A percentile compares a stretch with the other conserved stretches of the same genome.
phyloP scores from a whole-genome alignment of 2,113 vertebrate species.

The Colius striatus region DNA sequence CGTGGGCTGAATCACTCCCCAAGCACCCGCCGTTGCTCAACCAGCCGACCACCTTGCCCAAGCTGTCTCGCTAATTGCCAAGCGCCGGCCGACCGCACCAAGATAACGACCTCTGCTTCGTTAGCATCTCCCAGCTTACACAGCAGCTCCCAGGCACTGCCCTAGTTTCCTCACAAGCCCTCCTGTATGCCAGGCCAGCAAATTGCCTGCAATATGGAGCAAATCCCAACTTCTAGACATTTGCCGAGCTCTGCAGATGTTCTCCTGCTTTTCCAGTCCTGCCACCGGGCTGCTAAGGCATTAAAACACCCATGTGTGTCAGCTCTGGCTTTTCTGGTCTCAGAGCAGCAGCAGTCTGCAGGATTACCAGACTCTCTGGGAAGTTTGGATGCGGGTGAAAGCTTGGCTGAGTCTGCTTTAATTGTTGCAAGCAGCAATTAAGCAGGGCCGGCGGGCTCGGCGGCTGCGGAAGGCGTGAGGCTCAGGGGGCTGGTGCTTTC shows the following conservation, averaged over 20 bases:
- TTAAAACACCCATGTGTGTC: neutral
- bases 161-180: slow-evolving; percentile 35
- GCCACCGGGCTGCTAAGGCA: neutral
- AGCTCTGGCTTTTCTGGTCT: slow-evolving; percentile 51
- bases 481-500: fast-evolving
- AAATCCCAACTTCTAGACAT: slow-evolving; percentile 7
- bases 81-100: neutral
- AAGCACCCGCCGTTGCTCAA: neutral
- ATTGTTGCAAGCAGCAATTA: neutral
- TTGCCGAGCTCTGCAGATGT: slow-evolving; percentile 57
- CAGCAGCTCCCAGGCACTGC: slow-evolving; percentile 40
- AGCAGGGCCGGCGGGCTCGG: fast-evolving
- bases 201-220: neutral
- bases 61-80: neutral
- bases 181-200: neutral
- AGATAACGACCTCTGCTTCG: slow-evolving; percentile 4
- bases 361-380: neutral
- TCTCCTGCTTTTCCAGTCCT: slow-evolving; percentile 65
- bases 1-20: slow-evolving; percentile 31
- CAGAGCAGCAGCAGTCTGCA: neutral
- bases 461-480: fast-evolving
- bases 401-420: neutral
- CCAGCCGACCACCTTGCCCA: neutral
- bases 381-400: neutral
- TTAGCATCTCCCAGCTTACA: neutral